Base-by-base conservation (phyloP, 2,888 invertebrate species). In the Eulithis testata region DNA sequence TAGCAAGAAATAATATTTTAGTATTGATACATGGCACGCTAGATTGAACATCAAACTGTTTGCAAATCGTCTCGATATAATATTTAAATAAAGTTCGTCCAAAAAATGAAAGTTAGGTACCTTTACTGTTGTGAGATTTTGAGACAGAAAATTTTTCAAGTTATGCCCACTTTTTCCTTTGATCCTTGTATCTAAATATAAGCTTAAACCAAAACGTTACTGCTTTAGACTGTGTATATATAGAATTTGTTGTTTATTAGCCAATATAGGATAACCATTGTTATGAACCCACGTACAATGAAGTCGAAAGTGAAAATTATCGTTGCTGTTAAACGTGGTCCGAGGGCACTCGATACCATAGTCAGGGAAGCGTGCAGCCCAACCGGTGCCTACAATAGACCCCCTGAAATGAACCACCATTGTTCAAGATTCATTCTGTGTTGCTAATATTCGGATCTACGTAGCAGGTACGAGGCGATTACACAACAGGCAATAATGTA, bases 341-440 rank as follows among this genome's bases (percentile, higher is more conserved):
- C 43, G 62, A 11, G 63, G 53, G 53, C 59, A 58, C 31, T 64
- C 63, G 57, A 66, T 63, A 66, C 63, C 57, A 51, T 65, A 31
- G 57, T 6, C 55, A 50, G 11, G 60, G 60, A 63, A 60, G 63
- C 67, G 60, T 50, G 49, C 56, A 40, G 45, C 66, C 52, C 37
- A 37, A 50, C 60, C 50, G 50, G 55, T 3, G 47, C 40, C 9
- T 27, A 67, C 67, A 67, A 67, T 60, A 57, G 67, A 49, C 31
- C 56, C 50, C 57, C 45, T 67, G 60, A 54, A 64, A 60, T 60
- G 63, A 63, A 53, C 50, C 40, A 36, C 57, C 60, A 54, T 67
- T 67, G 67, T 67, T 67, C 63, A 55, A 43, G 53, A 63, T 49
- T 54, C 47, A 49, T 37, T 53, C 60, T 45, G 27, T 51, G 53